Evolutionary conservation across 2,797 vertebrate species (phyloP), one percentile per base, ranked within the genome.

Genomic region (Anabas testudineus): DNA sequence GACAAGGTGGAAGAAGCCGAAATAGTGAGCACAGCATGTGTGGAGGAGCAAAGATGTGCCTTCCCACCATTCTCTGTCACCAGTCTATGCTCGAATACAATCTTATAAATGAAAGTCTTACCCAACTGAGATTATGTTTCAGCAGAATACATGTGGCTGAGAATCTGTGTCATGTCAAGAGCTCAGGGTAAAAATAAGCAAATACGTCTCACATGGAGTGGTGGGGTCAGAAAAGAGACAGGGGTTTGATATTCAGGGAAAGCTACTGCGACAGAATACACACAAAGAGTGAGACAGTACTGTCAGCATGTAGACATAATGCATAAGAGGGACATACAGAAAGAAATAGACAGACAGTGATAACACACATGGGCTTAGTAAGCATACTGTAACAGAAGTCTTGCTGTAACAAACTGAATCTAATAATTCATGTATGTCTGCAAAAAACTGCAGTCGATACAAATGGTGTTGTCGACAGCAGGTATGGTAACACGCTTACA

Each of bases 401-500:
- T 54, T 85, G 67, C 51, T 74, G 52, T 53, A 73, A 41, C 69
- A 70, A 71, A 69, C 56, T 59, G 54, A 70, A 74, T 81, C 54
- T 71, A 18, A 83, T 92, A 71, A 91, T 90, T 90, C 81, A 91
- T 90, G 91, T 79, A 90, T 68, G 68, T 86, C 75, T 81, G 74
- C 82, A 87, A 73, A 76, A 87, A 87, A 78, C 65, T 42, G 54
- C 16, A 34, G 74, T 88, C 74, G 80, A 71, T 71, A 86, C 81
- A 76, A 56, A 65, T 42, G 69, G 65, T 74, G 41, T 62, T 69
- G 66, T 83, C 63, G 21, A 89, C 78, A 77, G 26, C 67, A 70
- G 61, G 66, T 63, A 43, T 67, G 67, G 42, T 39, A 66, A 80
- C 5, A 24, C 19, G 56, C 59, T 59, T 43, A 19, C 24, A 52